Base-by-base conservation (phyloP, 2,888 invertebrate species). In the Phortica magna region DNA sequence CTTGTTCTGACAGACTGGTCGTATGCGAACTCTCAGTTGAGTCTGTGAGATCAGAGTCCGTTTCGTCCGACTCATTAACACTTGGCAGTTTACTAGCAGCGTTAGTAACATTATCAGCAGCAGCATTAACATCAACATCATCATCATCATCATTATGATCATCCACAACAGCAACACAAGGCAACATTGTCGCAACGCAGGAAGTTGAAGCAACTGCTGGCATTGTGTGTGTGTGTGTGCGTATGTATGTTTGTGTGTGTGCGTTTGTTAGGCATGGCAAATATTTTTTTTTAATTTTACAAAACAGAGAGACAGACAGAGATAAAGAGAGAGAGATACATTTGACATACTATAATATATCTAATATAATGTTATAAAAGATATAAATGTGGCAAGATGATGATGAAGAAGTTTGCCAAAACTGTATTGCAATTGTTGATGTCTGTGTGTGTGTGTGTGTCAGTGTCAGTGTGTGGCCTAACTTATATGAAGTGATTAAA, bases 21-120 rank as follows among this genome's bases (percentile, higher is more conserved):
- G 92, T 91, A 85, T 91, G 91, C 72, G 92, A 92, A 88, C 92
- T 92, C 84, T 92, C 92, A 80, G 92, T 92, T 57, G 92, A 92
- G 85, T 92, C 92, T 83, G 91, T 91, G 79, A 90, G 91, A 93
- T 93, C 90, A 92, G 94, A 93, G 85, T 94, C 93, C 81, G 93
- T 93, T 88, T 93, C 93, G 81, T 93, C 93, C 83, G 92, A 91
- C 91, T 91, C 90, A 91, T 59, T 59, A 5, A 10, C 61, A 22
- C 22, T 61, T 61, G 22, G 61, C 61, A 61, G 61, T 61, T 61
- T 61, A 31, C 31, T 31, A 31, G 31, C 31, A 22, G 7, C 10
- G 10, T 1, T 61, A 48, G 48, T 74, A 68, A 75, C 80, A 70
- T 42, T 71, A 65, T 73, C 73, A 72, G 77, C 77, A 76, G 67